phyloP scores from a whole-genome alignment of 2,888 invertebrate genomes.

The Andrena dorsata region DNA sequence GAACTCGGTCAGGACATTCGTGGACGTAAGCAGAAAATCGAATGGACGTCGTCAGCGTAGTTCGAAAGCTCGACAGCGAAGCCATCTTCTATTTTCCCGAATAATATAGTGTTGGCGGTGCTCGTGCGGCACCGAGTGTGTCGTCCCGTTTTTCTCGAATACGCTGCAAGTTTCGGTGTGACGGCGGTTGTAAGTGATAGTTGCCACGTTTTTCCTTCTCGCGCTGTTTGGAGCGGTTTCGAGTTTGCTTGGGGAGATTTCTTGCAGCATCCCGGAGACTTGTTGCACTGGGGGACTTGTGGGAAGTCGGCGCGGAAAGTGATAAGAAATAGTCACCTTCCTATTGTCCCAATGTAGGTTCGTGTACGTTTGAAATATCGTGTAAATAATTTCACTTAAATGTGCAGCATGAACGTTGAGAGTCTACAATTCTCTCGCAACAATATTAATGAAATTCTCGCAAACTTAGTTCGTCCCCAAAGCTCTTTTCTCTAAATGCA shows the following conservation, averaged over 20 bases:
- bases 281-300: slow-evolving; percentile 11
- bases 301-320: neutral
- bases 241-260: neutral
- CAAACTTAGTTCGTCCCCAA: too few relatives aligned
- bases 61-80: neutral
- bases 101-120: neutral
- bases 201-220: neutral
- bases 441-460: too few relatives aligned
- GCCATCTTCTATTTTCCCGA: neutral
- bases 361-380: too few relatives aligned
- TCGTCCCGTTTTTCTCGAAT: neutral
- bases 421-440: too few relatives aligned
- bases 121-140: neutral
- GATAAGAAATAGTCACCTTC: neutral
- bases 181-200: neutral
- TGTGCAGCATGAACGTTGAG: too few relatives aligned
- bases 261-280: slow-evolving; percentile 10
- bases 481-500: too few relatives aligned
- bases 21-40: neutral
- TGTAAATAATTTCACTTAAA: too few relatives aligned
- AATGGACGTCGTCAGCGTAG: neutral
- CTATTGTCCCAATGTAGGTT: too few relatives aligned
- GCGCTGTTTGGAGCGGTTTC: slow-evolving; percentile 3
- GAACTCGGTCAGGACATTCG: neutral
- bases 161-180: slow-evolving; percentile 1